A percentile compares a stretch with the other conserved stretches of the same genome.
These are phyloP conservation scores for Scaptomyza polygonia DNA, from an alignment of 2,888 invertebrate species.

Conservation along the genomic window DNA sequence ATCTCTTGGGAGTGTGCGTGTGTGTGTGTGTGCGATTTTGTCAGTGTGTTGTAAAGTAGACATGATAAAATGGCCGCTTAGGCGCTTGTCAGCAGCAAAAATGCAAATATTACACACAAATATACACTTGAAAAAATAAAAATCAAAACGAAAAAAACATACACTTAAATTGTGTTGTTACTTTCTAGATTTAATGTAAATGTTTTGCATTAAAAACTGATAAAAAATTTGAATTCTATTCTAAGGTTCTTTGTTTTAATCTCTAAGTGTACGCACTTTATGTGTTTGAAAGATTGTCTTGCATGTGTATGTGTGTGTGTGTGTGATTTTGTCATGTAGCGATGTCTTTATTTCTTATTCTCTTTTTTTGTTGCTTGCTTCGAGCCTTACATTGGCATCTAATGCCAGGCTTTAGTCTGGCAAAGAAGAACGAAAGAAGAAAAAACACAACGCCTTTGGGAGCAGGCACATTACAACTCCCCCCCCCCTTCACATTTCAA, in stretches of 20 bases:
- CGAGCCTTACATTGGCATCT: slow-evolving; percentile 30
- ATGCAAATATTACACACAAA: slow-evolving; percentile 50
- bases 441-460: neutral
- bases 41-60: slow-evolving; percentile 65
- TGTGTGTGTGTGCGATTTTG: too few species aligned
- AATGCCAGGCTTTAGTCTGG: slow-evolving; percentile 18
- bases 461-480: neutral
- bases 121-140: neutral
- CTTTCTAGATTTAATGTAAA: too few species aligned
- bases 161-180: too few species aligned
- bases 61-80: slow-evolving; percentile 78
- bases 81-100: slow-evolving; percentile 67
- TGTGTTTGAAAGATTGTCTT: slow-evolving; percentile 11
- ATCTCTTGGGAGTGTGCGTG: slow-evolving; percentile 15
- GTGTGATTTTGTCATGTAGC: slow-evolving; percentile 59
- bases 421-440: neutral
- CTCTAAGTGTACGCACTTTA: neutral
- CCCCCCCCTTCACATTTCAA: neutral
- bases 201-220: too few species aligned
- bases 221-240: too few species aligned
- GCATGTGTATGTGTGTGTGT: neutral
- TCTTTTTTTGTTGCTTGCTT: slow-evolving; percentile 29
- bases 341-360: slow-evolving; percentile 55
- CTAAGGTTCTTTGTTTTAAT: neutral
- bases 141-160: neutral